A percentile compares a stretch with the other conserved stretches of the same genome.
Evolutionary conservation across 1,140 invertebrate genomes (phyloP).

Genomic region (Ceratosolen fusciceps): DNA sequence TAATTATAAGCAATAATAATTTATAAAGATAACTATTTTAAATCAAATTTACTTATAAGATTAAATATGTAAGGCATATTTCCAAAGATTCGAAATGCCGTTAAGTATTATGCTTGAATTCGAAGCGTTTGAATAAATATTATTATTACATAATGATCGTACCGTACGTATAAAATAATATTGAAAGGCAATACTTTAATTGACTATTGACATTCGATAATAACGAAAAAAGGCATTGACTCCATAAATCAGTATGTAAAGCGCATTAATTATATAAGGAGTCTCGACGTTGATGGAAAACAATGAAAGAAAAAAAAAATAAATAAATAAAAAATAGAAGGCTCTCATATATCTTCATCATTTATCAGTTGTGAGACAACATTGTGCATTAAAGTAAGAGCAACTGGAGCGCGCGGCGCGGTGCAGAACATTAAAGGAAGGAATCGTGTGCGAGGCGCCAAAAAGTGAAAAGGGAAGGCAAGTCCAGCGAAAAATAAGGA

Average conservation of each 20-base stretch:
- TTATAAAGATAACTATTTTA: too few species aligned
- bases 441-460: conserved; percentile 15
- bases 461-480: conserved; percentile 28
- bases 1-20: too few species aligned
- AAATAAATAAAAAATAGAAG: conserved; percentile 6
- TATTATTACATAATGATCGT: too few species aligned
- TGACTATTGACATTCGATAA: conserved; percentile 20
- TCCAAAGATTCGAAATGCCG: too few species aligned
- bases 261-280: conserved; percentile 28
- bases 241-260: conserved; percentile 33
- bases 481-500: conserved; percentile 26
- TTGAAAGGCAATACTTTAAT: background rate
- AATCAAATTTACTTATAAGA: too few species aligned
- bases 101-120: too few species aligned
- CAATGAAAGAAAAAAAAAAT: conserved; percentile 17
- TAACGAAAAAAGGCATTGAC: background rate
- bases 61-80: too few species aligned
- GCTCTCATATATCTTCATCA: conserved; percentile 39
- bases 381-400: conserved; percentile 34
- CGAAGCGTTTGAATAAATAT: too few species aligned
- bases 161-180: too few species aligned
- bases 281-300: background rate
- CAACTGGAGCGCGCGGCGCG: conserved; percentile 16
- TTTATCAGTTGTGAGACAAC: conserved; percentile 27
- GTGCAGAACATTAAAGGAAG: conserved; percentile 27